Percentiles rank a stretch among this genome's conserved stretches.
phyloP scores from a whole-genome alignment of 1,140 invertebrate genomes.

The Asobara japonica region DNA sequence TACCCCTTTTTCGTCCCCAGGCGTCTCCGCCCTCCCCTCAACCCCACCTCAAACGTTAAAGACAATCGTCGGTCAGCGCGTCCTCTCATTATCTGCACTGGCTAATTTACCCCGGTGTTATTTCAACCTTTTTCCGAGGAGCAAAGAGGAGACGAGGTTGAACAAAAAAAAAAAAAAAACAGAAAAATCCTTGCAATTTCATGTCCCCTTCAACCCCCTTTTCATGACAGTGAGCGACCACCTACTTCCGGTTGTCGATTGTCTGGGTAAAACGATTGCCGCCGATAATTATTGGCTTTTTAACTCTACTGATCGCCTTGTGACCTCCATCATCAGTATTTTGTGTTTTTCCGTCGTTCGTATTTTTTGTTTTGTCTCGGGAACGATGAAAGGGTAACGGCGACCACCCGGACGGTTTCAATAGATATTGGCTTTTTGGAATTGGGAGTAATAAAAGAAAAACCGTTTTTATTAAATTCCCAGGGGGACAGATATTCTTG shows the following conservation, averaged over 20 bases:
- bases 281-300: constrained; percentile 17
- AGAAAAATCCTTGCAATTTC: constrained; percentile 6
- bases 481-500: not conserved
- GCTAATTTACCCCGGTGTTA: constrained; percentile 6
- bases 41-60: not conserved
- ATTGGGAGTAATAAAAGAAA: not conserved
- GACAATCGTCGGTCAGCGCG: constrained; percentile 7
- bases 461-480: not conserved
- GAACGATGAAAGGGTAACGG: not conserved
- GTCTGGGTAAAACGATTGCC: not conserved
- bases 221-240: not conserved
- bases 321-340: not conserved
- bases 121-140: not conserved
- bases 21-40: not conserved
- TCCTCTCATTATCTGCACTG: constrained; percentile 1
- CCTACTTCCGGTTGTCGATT: not conserved
- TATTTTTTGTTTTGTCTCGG: not conserved
- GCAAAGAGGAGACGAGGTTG: not conserved
- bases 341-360: not conserved
- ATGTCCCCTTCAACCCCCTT: constrained; percentile 7
- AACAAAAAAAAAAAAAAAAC: not conserved
- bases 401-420: constrained; percentile 17
- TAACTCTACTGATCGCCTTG: not conserved
- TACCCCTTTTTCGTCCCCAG: not conserved
- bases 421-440: no score